These are phyloP conservation scores for Antechinus flavipes DNA, from an alignment of 2,113 vertebrate species.

Conservation along the genomic window DNA sequence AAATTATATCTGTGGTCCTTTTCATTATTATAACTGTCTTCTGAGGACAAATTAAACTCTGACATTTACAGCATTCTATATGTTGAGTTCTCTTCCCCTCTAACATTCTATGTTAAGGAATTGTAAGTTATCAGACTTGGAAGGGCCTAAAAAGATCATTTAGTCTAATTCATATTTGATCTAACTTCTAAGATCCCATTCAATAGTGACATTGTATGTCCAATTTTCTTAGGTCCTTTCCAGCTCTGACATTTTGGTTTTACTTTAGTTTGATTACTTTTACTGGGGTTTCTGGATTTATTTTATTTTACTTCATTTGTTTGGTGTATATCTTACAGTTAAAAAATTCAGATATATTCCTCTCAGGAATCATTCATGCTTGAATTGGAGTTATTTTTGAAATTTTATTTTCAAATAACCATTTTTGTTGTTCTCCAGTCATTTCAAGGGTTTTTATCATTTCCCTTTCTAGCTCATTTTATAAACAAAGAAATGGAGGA, in stretches of 20 bases:
- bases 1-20: background rate
- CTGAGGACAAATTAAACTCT: background rate
- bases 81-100: background rate
- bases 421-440: background rate
- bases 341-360: background rate
- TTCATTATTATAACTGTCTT: background rate
- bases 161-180: background rate
- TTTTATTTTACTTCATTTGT: background rate
- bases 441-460: background rate
- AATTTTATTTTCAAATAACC: background rate
- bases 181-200: background rate
- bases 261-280: background rate
- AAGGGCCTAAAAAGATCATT: background rate
- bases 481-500: background rate
- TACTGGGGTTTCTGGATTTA: background rate
- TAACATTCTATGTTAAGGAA: background rate
- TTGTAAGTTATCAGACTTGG: background rate
- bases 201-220: background rate
- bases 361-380: background rate
- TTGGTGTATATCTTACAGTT: background rate
- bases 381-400: background rate
- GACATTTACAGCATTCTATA: background rate
- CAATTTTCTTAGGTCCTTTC: background rate
- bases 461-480: background rate
- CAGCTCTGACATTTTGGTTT: background rate